Evolutionary conservation across 92 coral and sea anemone genomes (phyloP), one percentile per base, ranked within the genome.

Genomic region (Paramuricea clavata): DNA sequence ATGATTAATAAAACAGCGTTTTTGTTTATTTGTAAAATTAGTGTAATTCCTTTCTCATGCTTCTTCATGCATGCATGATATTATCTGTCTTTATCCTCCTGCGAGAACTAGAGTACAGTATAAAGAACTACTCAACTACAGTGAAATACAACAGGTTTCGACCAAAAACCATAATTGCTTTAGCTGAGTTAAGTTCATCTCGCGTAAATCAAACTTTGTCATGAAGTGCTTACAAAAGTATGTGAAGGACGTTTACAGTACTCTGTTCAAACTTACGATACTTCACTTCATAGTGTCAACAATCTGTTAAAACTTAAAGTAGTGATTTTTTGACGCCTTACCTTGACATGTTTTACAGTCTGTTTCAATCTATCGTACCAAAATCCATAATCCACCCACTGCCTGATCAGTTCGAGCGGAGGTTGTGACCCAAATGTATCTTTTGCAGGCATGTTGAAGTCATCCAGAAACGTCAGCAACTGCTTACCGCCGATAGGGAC

Each of bases 361-460:
- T 96, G 99, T 82, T 96, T 96, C 33, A 72, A 44, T 89, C 99
- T 90, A 49, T 96, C 99, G 80, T 96, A 96, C 99, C 99, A 96
- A 77, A 96, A 96, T 34, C 99, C 99, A 82, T 96, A 96, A 81
- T 96, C 99, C 33, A 96, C 82, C 99, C 99, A 96, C 89, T 94
- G 91, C 22, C 94, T 86, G 60, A 96, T 96, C 31, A 96, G 93
- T 69, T 96, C 99, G 31, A 96, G 96, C 1, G 99, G 99, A 4
- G 99, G 99, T 86, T 96, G 99, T 0, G 99, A 96, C 6, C 99
- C 99, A 90, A 96, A 96, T 21, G 99, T 96, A 86, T 96, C 99
- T 64, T 96, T 96, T 15, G 99, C 99, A 0, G 99, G 99, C 99
- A 96, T 96, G 83, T 96, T 96, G 89, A 96, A 96, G 90, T 96